Percentiles rank a stretch among this genome's conserved stretches.
Conservation (phyloP, 2,888 invertebrate genomes). For the Cremastinae sp. region DNA sequence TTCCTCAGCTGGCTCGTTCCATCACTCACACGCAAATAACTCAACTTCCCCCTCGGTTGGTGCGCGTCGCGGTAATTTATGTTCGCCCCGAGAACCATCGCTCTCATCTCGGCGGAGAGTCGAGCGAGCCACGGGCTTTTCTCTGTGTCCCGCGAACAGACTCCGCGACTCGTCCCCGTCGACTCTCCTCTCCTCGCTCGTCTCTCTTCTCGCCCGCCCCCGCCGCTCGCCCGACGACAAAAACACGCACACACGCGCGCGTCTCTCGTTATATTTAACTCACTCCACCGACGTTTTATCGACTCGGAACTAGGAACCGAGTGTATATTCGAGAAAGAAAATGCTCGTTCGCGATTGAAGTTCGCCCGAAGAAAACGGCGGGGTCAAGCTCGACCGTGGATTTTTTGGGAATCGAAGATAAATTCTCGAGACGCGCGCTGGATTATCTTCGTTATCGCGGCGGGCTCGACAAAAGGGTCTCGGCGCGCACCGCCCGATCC, state of each 20-base stretch:
- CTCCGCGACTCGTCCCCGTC: slow-evolving; percentile 34
- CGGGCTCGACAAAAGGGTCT: too few relatives aligned
- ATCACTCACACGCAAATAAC: slow-evolving; percentile 81
- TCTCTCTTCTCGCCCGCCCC: slow-evolving; percentile 18
- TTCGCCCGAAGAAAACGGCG: too few relatives aligned
- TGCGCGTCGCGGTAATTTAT: slow-evolving; percentile 77
- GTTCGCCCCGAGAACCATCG: slow-evolving; percentile 75
- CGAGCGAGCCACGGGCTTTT: slow-evolving; percentile 25
- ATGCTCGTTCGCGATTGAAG: neutral
- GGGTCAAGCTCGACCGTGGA: too few relatives aligned
- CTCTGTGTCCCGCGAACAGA: slow-evolving; percentile 32
- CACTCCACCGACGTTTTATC: slow-evolving; percentile 65
- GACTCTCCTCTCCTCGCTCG: slow-evolving; percentile 22
- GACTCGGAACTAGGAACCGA: slow-evolving; percentile 64
- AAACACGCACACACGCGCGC: slow-evolving; percentile 29
- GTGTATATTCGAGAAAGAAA: slow-evolving; percentile 47
- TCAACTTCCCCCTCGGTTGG: slow-evolving; percentile 75
- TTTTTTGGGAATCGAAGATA: slow-evolving; percentile 1
- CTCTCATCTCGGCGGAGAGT: slow-evolving; percentile 67
- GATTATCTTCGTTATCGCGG: neutral
- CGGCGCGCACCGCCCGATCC: too few relatives aligned
- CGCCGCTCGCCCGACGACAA: slow-evolving; percentile 23
- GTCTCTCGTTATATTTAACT: slow-evolving; percentile 68
- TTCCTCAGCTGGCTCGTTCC: slow-evolving; percentile 79
- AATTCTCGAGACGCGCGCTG: neutral